A percentile compares a stretch with the other conserved stretches of the same genome.
Conservation (phyloP, 2,888 invertebrate species). For the Drosophila paramelanica region DNA sequence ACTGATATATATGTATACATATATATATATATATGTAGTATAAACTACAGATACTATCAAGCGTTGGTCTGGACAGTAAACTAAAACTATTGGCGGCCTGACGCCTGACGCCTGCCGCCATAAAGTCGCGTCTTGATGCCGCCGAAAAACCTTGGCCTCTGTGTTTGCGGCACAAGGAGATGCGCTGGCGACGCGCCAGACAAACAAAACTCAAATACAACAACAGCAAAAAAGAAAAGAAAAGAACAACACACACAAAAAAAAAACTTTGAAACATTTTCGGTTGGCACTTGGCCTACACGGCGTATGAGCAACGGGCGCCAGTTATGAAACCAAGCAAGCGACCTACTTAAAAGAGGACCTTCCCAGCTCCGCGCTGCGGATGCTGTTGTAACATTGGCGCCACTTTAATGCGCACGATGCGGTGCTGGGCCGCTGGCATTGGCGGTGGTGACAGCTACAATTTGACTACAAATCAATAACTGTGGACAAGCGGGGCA, state of each 20-base stretch:
- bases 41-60: slow-evolving; percentile 37
- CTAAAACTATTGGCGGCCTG: slow-evolving; percentile 71
- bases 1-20: slow-evolving; percentile 31
- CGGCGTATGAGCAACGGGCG: slow-evolving; percentile 49
- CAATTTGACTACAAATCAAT: slow-evolving; percentile 81
- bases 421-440: slow-evolving; percentile 23
- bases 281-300: slow-evolving; percentile 56
- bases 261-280: slow-evolving; percentile 64
- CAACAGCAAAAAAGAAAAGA: slow-evolving; percentile 18
- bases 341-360: slow-evolving; percentile 61
- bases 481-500: slow-evolving; percentile 28
- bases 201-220: slow-evolving; percentile 41
- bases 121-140: slow-evolving; percentile 80
- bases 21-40: neutral
- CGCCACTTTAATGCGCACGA: slow-evolving; percentile 70
- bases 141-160: slow-evolving; percentile 78
- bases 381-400: slow-evolving; percentile 65
- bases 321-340: slow-evolving; percentile 61
- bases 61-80: slow-evolving; percentile 48
- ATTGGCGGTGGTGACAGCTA: slow-evolving; percentile 23
- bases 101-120: slow-evolving; percentile 70
- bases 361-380: slow-evolving; percentile 13
- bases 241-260: slow-evolving; percentile 34
- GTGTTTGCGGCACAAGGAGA: slow-evolving; percentile 51
- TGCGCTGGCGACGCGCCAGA: slow-evolving; percentile 62